Evolutionary conservation across 2,888 invertebrate genomes (phyloP).

Genomic region (Morinoia aosen): DNA sequence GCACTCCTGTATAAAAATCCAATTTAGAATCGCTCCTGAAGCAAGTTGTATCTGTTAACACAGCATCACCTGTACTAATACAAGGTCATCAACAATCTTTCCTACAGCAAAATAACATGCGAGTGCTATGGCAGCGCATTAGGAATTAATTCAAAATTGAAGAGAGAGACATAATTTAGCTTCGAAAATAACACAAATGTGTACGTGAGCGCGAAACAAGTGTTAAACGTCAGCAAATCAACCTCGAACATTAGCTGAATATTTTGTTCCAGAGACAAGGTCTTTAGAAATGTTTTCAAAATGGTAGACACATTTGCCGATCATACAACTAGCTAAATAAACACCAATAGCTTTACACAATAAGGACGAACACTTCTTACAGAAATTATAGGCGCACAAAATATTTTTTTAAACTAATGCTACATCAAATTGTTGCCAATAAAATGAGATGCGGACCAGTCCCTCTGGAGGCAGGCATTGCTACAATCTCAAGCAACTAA

Average conservation of each 20-base stretch:
- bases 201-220: not conserved
- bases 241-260: not conserved
- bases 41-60: not conserved
- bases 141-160: not conserved
- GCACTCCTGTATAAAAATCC: conserved; percentile 76
- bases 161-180: not conserved
- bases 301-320: not conserved
- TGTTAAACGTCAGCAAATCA: not conserved
- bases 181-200: not conserved
- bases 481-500: not conserved
- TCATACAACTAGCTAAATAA: not conserved
- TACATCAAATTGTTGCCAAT: not conserved
- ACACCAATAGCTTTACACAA: not conserved
- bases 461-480: not conserved
- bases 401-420: not conserved
- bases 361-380: not conserved
- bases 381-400: not conserved
- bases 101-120: not conserved
- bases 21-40: not conserved
- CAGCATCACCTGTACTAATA: not conserved
- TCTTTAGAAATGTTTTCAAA: not conserved
- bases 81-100: not conserved
- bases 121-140: not conserved
- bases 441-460: not conserved
- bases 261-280: not conserved